Conservation (phyloP, 2,797 vertebrate species). For the Loris lydekkerianus region DNA sequence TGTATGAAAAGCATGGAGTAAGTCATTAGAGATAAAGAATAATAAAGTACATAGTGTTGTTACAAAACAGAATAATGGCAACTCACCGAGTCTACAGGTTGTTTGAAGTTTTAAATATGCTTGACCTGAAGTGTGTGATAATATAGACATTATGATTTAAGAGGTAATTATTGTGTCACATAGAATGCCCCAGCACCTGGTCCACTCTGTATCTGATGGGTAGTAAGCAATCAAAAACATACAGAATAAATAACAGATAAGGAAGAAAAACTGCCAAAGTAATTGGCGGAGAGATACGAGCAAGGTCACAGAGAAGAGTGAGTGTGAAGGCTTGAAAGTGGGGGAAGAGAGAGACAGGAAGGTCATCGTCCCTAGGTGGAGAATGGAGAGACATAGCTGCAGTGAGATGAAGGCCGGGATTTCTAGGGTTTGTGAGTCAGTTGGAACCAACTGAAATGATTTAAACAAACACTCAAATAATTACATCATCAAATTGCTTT, state of each 20-base stretch:
- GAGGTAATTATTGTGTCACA: neutral
- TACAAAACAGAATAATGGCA: neutral
- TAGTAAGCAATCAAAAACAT: neutral
- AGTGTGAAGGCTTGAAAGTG: neutral
- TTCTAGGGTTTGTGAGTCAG: neutral
- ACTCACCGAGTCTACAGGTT: neutral
- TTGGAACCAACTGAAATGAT: neutral
- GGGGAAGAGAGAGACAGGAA: neutral
- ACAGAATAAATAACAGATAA: neutral
- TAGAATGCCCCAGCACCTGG: neutral
- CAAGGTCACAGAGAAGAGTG: neutral
- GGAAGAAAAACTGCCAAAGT: neutral
- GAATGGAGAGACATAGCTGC: neutral
- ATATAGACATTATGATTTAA: neutral
- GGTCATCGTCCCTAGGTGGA: neutral
- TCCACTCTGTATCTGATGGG: neutral
- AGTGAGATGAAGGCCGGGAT: neutral
- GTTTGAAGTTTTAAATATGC: neutral
- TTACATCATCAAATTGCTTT: slow-evolving; percentile 1
- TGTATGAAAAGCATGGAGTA: neutral
- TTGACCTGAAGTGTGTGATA: neutral
- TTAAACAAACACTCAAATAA: neutral
- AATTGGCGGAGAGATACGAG: neutral
- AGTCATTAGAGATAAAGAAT: neutral
- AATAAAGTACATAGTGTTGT: neutral